Conservation (phyloP, 1,140 invertebrate species). For the Lepidotrigona ventralis region DNA sequence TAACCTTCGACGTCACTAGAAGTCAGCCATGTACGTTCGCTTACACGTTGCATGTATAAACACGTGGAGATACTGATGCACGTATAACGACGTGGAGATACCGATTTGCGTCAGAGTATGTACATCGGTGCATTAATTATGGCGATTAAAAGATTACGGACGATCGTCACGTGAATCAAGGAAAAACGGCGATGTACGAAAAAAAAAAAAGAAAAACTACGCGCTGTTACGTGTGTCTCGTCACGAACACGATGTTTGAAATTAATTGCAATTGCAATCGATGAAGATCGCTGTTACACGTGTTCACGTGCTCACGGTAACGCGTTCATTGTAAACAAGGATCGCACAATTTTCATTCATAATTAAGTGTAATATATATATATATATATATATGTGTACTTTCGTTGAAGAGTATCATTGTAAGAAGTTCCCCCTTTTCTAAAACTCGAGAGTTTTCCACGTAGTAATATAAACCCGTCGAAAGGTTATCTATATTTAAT, state of each 20-base stretch:
- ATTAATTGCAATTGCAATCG: background rate
- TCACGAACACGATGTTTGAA: background rate
- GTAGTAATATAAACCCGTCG: background rate
- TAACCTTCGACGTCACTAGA: slow-evolving; percentile 51
- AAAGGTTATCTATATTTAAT: background rate
- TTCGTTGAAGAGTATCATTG: background rate
- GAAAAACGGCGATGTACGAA: background rate
- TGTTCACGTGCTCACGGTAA: background rate
- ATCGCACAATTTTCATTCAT: background rate
- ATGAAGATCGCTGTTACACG: too few relatives aligned
- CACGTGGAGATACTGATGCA: background rate
- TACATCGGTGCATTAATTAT: slow-evolving; percentile 46
- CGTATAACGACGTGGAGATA: background rate
- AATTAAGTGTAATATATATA: background rate
- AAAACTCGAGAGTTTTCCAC: background rate
- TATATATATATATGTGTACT: too few relatives aligned
- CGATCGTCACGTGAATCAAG: background rate
- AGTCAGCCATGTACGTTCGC: slow-evolving; percentile 19
- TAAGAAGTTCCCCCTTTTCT: background rate
- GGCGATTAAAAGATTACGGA: slow-evolving; percentile 36
- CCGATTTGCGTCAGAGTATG: slow-evolving; percentile 22
- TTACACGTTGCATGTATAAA: slow-evolving; percentile 15
- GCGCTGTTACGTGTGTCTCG: background rate
- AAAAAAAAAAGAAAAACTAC: background rate
- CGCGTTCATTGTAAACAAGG: background rate